phyloP scores from a whole-genome alignment of 2,797 vertebrate species.

The Myotis findleyi region DNA sequence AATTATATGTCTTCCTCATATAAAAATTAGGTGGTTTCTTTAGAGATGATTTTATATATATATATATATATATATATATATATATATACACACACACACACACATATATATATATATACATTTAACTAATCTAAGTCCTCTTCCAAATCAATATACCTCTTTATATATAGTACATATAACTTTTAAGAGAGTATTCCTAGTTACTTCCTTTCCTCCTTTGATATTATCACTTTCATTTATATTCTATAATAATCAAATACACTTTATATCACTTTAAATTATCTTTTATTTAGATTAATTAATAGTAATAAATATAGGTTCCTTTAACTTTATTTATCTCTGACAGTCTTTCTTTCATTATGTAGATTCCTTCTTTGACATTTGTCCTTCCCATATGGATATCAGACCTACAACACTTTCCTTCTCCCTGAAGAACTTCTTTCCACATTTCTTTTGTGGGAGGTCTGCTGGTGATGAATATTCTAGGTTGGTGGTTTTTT shows the following conservation, averaged over 20 bases:
- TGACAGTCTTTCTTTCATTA: not conserved
- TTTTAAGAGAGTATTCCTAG: not conserved
- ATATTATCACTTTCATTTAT: not conserved
- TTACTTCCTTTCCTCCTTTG: not conserved
- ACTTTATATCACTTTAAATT: not conserved
- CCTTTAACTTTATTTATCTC: not conserved
- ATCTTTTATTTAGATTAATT: constrained; percentile 4
- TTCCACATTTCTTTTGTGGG: not conserved
- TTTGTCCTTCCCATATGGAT: not conserved
- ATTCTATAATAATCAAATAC: not conserved
- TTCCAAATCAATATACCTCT: not conserved
- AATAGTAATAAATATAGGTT: not conserved
- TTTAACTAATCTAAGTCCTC: not conserved
- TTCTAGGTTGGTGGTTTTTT: not conserved
- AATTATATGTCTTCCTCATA: not conserved
- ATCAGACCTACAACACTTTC: not conserved
- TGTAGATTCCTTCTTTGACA: not conserved
- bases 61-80: no score
- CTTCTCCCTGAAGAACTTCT: not conserved
- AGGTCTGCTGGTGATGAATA: not conserved
- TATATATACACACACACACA: no score
- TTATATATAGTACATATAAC: not conserved
- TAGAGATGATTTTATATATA: not conserved
- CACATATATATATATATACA: not conserved
- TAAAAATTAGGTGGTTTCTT: not conserved